Evolutionary conservation across 2,797 vertebrate species (phyloP).

Genomic region (Epinephelus malabaricus): DNA sequence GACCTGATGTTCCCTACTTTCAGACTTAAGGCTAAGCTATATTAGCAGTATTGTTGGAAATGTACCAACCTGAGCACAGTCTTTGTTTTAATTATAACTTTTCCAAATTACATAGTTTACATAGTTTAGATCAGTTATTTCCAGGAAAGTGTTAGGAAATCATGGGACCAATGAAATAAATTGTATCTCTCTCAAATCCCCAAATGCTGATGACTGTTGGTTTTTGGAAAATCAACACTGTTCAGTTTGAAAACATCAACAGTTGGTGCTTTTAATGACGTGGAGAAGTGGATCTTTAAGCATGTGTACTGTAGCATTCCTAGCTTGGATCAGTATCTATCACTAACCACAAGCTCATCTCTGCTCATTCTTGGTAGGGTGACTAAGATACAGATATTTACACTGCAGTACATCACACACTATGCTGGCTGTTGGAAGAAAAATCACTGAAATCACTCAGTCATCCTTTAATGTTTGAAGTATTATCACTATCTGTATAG

Average conservation of each 20-base stretch:
- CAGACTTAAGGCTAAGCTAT: background rate
- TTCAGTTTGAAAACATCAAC: background rate
- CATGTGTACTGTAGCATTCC: slow-evolving; percentile 12
- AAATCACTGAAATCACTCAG: background rate
- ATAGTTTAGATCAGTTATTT: background rate
- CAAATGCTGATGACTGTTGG: slow-evolving; percentile 1
- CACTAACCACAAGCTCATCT: background rate
- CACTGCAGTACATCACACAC: background rate
- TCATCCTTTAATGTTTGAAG: slow-evolving; percentile 4
- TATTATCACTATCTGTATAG: slow-evolving; percentile 19
- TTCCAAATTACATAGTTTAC: background rate
- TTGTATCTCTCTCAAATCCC: background rate
- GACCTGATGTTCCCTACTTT: background rate
- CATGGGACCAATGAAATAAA: slow-evolving; percentile 1
- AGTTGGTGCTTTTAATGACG: background rate
- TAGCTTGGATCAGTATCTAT: background rate
- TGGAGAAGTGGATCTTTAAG: background rate
- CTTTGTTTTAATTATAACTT: no score
- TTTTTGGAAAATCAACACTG: background rate
- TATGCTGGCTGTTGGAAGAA: background rate
- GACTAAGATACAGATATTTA: slow-evolving; percentile 6
- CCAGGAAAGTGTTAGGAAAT: background rate
- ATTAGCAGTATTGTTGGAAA: background rate
- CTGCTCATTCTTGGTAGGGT: background rate
- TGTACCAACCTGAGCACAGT: background rate